These are phyloP conservation scores for Casuarius casuarius DNA, from an alignment of 2,113 vertebrate species.

Conservation along the genomic window DNA sequence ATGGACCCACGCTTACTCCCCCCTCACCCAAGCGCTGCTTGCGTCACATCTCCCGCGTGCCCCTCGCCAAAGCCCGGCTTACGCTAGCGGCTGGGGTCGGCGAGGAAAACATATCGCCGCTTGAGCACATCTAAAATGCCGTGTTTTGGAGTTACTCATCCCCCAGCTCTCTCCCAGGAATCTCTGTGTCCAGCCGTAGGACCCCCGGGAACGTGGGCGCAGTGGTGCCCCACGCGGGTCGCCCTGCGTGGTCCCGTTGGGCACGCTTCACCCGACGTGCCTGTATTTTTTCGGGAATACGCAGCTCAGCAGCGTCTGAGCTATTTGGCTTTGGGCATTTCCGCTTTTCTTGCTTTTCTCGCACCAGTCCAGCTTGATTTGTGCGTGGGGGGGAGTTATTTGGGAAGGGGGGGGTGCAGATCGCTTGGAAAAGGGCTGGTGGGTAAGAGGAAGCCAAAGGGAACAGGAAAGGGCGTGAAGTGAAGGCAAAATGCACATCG, in stretches of 20 bases:
- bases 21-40: too few species aligned
- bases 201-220: rapidly evolving
- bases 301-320: background rate
- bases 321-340: background rate
- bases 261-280: rapidly evolving
- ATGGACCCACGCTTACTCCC: too few species aligned
- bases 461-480: background rate
- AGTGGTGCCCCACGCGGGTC: background rate
- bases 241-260: rapidly evolving
- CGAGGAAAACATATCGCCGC: too few species aligned
- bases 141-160: background rate
- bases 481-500: background rate
- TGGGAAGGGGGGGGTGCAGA: background rate
- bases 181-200: background rate
- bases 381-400: background rate
- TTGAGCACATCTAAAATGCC: background rate
- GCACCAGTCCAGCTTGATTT: background rate
- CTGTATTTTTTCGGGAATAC: background rate
- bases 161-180: background rate
- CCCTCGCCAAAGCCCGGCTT: background rate
- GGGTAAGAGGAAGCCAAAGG: background rate
- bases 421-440: background rate
- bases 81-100: too few species aligned
- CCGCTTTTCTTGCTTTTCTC: background rate
- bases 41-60: rapidly evolving